phyloP scores from a whole-genome alignment of 23 tunicate species.

The Trididemnum nubilum region DNA sequence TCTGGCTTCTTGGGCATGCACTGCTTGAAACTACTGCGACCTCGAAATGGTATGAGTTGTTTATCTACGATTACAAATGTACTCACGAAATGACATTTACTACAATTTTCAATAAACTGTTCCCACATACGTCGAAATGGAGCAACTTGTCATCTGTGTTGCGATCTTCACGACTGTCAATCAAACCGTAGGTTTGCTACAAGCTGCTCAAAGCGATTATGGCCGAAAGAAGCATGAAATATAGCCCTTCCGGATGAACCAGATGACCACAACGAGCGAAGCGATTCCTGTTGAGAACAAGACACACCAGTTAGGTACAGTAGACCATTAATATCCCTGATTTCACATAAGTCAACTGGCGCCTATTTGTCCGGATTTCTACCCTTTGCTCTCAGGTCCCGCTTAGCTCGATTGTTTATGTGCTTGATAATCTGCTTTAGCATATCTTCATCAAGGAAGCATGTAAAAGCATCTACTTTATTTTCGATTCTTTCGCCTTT shows the following conservation, averaged over 20 bases:
- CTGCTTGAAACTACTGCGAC: conserved; percentile 34
- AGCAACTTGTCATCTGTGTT: conserved; percentile 32
- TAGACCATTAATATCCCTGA: conserved; percentile 25
- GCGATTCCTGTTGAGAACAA: conserved; percentile 41
- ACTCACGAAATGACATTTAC: conserved; percentile 10
- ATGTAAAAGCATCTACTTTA: conserved; percentile 33
- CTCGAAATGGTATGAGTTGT: conserved; percentile 39
- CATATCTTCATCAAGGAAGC: conserved; percentile 30
- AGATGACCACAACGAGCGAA: conserved; percentile 43
- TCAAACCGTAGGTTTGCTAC: conserved; percentile 38
- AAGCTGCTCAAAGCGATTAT: conserved; percentile 26
- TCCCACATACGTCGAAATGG: conserved; percentile 29
- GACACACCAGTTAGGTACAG: conserved; percentile 35
- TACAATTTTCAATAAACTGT: conserved; percentile 39
- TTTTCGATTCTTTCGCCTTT: conserved; percentile 30
- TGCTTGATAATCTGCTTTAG: conserved; percentile 31
- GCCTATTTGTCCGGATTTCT: conserved; percentile 33
- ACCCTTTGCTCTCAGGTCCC: conserved; percentile 25
- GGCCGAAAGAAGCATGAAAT: conserved; percentile 42
- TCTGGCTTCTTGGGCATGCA: conserved; percentile 41
- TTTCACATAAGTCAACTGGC: conserved; percentile 38
- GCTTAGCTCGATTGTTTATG: conserved; percentile 18
- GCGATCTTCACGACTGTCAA: conserved; percentile 35
- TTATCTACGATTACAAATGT: conserved; percentile 36
- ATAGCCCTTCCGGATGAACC: conserved; percentile 29